Base-by-base conservation (phyloP, 64 coral and sea anemone species). In the Stichodactyla mertensii region DNA sequence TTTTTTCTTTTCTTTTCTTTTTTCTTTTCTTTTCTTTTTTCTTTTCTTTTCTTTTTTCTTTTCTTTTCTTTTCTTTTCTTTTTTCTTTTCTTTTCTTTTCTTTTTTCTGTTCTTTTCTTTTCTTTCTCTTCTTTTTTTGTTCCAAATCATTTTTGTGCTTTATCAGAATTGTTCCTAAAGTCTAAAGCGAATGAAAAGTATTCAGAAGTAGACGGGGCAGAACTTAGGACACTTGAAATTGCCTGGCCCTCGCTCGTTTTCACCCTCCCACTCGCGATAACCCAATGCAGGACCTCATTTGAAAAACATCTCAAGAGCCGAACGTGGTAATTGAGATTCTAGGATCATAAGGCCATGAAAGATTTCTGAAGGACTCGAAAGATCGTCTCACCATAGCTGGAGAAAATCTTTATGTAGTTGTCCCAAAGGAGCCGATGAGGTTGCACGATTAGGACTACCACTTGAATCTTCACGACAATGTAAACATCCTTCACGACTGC, bases 401-500 rank as follows among this genome's bases (percentile, higher is more conserved):
- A 74, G 10, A 70, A 74, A 26, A 74, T 31, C 69, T 26, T 26
- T 74, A 74, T 74, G 24, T 74, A 31, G 69, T 28, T 7, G 19
- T 24, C 66, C 66, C 4, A 24, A 74, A 74, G 23, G 24, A 28
- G 62, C 20, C 22, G 62, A 74, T 74, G 69, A 74, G 22, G 22
- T 74, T 74, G n/a, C 24, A 31, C 6, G 10, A 74, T 10, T 8
- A 74, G 69, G 11, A 31, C 9, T 9, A 58, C 22, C 69, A 74
- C 69, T 74, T 23, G 69, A 74, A 23, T 74, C 24, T 74, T 2
- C 24, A 74, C 7, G 69, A 9, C 62, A 74, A 74, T 74, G 26
- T 74, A 74, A 74, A 74, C 69, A 74, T 9, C 69, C 69, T 8
- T 74, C 69, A 31, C 69, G 69, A 74, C 69, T 74, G 69, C 69